Conservation (phyloP, 2,113 vertebrate genomes). For the Collichthys lucidus region DNA sequence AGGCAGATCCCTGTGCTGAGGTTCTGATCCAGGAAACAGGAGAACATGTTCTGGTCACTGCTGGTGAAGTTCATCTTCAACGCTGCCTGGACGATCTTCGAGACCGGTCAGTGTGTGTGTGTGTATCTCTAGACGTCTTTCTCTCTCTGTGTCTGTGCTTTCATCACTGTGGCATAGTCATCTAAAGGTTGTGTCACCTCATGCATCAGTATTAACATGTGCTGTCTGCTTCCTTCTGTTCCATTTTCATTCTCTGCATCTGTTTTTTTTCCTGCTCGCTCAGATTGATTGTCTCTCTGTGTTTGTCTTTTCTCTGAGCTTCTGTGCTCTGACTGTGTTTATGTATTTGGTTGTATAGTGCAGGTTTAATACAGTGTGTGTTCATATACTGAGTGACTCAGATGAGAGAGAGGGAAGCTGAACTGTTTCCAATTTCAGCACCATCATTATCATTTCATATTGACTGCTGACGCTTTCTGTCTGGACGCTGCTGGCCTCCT, state of each 20-base stretch:
- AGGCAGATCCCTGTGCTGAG: constrained; percentile 95
- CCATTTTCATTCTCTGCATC: neutral
- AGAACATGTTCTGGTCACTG: constrained; percentile 96
- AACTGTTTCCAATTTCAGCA: constrained; percentile 35
- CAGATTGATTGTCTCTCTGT: neutral
- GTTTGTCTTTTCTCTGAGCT: neutral
- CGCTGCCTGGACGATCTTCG: constrained; percentile 96
- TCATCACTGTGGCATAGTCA: neutral
- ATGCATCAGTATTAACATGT: neutral
- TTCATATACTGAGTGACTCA: constrained; percentile 9
- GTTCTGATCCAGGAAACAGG: constrained; percentile 97
- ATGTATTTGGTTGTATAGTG: neutral
- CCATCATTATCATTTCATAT: constrained; percentile 46
- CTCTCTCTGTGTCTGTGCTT: neutral
- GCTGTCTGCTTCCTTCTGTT: neutral
- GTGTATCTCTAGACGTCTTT: too few species aligned
- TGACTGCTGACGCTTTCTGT: constrained; percentile 15
- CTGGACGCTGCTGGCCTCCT: neutral
- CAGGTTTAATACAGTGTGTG: neutral
- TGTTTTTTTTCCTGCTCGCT: neutral
- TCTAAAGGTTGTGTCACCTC: neutral
- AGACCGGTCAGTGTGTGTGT: constrained; percentile 85
- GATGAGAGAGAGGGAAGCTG: neutral
- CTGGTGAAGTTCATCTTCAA: constrained; percentile 97
- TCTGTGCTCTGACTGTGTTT: neutral